Percentiles rank a stretch among this genome's conserved stretches.
These are phyloP conservation scores for Eurytoma californica DNA, from an alignment of 2,888 invertebrate species.

Conservation along the genomic window DNA sequence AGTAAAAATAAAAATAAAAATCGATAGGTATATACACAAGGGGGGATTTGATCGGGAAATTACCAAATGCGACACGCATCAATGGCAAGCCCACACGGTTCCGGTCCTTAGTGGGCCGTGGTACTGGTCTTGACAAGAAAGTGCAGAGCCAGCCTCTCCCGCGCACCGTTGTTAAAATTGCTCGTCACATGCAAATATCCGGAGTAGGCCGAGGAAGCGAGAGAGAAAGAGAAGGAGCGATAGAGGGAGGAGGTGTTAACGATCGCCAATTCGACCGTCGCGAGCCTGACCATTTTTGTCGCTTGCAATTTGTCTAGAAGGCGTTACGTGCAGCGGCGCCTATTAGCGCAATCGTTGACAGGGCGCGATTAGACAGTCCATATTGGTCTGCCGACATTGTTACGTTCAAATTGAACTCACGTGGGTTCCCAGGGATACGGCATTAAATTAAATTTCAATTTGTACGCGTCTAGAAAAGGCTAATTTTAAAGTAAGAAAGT, in stretches of 20 bases:
- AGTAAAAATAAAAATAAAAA: no score
- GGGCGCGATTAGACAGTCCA: constrained; percentile 65
- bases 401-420: not conserved
- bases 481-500: no score
- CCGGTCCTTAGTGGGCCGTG: not conserved
- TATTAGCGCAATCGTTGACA: constrained; percentile 59
- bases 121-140: not conserved
- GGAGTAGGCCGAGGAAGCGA: constrained; percentile 61
- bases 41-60: constrained; percentile 50
- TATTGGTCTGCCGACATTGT: constrained; percentile 54
- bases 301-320: constrained; percentile 41
- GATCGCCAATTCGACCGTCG: constrained; percentile 69
- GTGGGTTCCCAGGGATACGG: no score
- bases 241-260: constrained; percentile 68
- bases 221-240: constrained; percentile 43
- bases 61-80: constrained; percentile 70
- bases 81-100: constrained; percentile 67
- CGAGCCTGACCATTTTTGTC: constrained; percentile 70
- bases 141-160: constrained; percentile 4
- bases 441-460: no score
- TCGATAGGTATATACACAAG: no score
- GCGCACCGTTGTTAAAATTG: not conserved
- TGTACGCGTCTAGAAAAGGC: no score
- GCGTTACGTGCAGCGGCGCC: constrained; percentile 16
- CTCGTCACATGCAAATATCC: constrained; percentile 66